These are phyloP conservation scores for Gymnobelideus leadbeateri DNA, from an alignment of 2,113 vertebrate species.

Conservation along the genomic window DNA sequence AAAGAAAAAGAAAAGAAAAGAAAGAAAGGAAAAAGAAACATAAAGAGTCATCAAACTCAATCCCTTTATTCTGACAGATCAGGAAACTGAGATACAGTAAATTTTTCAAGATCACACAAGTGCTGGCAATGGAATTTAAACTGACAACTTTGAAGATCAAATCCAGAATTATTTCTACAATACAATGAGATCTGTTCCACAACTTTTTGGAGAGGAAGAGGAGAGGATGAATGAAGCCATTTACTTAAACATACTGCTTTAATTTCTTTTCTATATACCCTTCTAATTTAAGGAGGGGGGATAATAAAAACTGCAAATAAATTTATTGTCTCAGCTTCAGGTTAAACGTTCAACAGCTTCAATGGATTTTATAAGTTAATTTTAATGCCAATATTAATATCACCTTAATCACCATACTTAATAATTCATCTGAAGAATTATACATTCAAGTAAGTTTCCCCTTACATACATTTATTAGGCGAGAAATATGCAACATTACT, in stretches of 20 bases:
- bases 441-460: slow-evolving; percentile 60
- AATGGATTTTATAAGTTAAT: slow-evolving; percentile 49
- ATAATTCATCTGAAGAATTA: slow-evolving; percentile 67
- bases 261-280: background rate
- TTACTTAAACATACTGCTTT: slow-evolving; percentile 26
- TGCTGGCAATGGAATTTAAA: background rate
- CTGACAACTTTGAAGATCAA: background rate
- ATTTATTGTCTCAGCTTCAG: slow-evolving; percentile 22
- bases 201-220: background rate
- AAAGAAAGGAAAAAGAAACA: too few relatives aligned
- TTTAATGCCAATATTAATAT: slow-evolving; percentile 61
- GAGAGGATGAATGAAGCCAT: background rate
- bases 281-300: background rate
- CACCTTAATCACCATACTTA: slow-evolving; percentile 53
- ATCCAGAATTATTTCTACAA: background rate
- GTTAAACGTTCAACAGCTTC: slow-evolving; percentile 63
- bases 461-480: slow-evolving; percentile 60
- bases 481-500: slow-evolving; percentile 69
- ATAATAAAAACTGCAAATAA: background rate
- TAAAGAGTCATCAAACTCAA: background rate
- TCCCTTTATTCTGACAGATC: background rate
- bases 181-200: background rate
- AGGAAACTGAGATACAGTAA: background rate
- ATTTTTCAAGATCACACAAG: background rate
- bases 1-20: too few relatives aligned